These are phyloP conservation scores for Hydrozoanthus tunicans DNA, from an alignment of 64 coral and sea anemone genomes.

Conservation along the genomic window DNA sequence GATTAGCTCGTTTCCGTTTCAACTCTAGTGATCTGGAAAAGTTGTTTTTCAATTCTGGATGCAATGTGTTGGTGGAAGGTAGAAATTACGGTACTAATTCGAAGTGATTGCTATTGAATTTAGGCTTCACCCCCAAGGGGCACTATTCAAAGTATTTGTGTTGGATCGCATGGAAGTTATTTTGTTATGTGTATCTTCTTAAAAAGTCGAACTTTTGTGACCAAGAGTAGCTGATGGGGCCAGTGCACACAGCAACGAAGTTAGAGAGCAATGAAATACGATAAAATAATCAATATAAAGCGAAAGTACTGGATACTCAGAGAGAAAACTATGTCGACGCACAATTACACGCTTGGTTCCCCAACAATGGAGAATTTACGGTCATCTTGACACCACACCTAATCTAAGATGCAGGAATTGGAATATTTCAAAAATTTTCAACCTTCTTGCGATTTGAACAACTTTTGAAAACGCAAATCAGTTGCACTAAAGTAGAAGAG, in stretches of 20 bases:
- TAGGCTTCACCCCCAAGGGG: neutral
- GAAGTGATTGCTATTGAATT: neutral
- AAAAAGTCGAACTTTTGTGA: neutral
- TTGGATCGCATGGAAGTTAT: neutral
- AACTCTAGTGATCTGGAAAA: too few relatives aligned
- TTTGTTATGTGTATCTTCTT: neutral
- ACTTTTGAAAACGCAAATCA: neutral
- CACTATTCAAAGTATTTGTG: conserved; percentile 15
- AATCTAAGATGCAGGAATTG: neutral
- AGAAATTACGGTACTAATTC: neutral
- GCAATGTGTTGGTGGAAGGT: too few relatives aligned
- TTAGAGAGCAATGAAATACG: too few relatives aligned
- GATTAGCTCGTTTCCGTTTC: too few relatives aligned
- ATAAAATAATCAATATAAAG: too few relatives aligned
- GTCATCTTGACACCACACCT: neutral
- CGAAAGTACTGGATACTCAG: too few relatives aligned
- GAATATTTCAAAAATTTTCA: neutral
- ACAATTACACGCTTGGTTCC: neutral
- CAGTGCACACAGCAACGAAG: too few relatives aligned
- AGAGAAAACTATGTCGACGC: neutral
- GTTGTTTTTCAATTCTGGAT: too few relatives aligned
- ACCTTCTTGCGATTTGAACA: conserved; percentile 11
- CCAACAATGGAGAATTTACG: conserved; percentile 51
- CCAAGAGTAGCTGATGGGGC: neutral
- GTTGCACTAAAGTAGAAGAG: neutral